A percentile compares a stretch with the other conserved stretches of the same genome.
These are phyloP conservation scores for Microdon myrmicae DNA, from an alignment of 2,888 invertebrate genomes.

Conservation along the genomic window DNA sequence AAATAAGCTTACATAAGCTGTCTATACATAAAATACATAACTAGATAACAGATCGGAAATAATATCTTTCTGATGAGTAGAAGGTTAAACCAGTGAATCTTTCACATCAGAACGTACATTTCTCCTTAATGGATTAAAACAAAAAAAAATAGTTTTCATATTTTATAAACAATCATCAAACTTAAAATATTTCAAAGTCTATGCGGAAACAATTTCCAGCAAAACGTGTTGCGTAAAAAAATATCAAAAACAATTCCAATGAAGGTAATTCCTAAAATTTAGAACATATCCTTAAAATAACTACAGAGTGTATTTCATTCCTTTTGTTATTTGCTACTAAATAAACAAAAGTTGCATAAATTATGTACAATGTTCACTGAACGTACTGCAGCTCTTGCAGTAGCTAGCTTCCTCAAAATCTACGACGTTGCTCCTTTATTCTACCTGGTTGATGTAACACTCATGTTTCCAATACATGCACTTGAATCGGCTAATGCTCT, in stretches of 20 bases:
- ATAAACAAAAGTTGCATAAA: conserved; percentile 39
- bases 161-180: too few species aligned
- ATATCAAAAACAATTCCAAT: too few species aligned
- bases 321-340: too few species aligned
- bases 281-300: too few species aligned
- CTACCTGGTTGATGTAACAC: conserved; percentile 3
- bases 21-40: conserved; percentile 26
- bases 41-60: conserved; percentile 45
- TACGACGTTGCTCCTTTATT: neutral
- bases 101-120: conserved; percentile 3
- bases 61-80: neutral
- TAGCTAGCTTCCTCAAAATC: conserved; percentile 1
- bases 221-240: too few species aligned
- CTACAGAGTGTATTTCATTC: too few species aligned
- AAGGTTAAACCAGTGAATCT: conserved; percentile 32
- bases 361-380: conserved; percentile 32
- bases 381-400: conserved; percentile 43
- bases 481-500: conserved; percentile 26
- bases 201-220: too few species aligned
- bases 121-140: conserved; percentile 11
- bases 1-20: conserved; percentile 9
- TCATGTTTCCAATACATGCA: conserved; percentile 30
- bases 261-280: too few species aligned
- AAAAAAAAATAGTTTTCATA: conserved; percentile 8
- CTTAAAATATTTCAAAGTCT: too few species aligned